Conservation (phyloP, 2,888 invertebrate species). For the Leptopilina syphax region DNA sequence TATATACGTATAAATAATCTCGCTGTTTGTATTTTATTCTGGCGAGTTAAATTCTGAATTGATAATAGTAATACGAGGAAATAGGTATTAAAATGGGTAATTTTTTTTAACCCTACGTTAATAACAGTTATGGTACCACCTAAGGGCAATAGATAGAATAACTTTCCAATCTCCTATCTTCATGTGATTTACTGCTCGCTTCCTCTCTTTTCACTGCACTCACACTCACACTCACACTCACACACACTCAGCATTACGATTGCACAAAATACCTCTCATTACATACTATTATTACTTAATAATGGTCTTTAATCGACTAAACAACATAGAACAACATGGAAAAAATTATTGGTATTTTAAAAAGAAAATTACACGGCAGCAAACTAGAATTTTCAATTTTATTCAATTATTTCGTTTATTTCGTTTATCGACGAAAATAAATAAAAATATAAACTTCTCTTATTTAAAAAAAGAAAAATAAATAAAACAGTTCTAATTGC, state of each 20-base stretch:
- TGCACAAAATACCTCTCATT: conserved; percentile 24
- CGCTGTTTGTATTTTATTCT: neutral
- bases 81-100: neutral
- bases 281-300: conserved; percentile 24
- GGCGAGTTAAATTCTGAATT: conserved; percentile 15
- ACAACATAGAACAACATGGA: neutral
- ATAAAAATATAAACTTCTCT: too few species aligned
- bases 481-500: too few species aligned
- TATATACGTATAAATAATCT: conserved; percentile 3
- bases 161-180: conserved; percentile 37
- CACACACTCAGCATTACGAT: conserved; percentile 12
- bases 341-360: neutral
- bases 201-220: conserved; percentile 23
- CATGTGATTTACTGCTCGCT: conserved; percentile 33
- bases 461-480: too few species aligned
- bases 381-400: neutral
- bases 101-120: neutral
- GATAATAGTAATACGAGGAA: conserved; percentile 11
- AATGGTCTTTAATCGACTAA: conserved; percentile 4
- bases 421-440: too few species aligned
- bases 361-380: neutral
- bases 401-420: neutral
- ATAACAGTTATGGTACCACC: conserved; percentile 31
- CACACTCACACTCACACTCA: neutral
- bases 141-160: conserved; percentile 21